Conservation (phyloP, 2,113 vertebrate genomes). For the Rutilus rutilus region DNA sequence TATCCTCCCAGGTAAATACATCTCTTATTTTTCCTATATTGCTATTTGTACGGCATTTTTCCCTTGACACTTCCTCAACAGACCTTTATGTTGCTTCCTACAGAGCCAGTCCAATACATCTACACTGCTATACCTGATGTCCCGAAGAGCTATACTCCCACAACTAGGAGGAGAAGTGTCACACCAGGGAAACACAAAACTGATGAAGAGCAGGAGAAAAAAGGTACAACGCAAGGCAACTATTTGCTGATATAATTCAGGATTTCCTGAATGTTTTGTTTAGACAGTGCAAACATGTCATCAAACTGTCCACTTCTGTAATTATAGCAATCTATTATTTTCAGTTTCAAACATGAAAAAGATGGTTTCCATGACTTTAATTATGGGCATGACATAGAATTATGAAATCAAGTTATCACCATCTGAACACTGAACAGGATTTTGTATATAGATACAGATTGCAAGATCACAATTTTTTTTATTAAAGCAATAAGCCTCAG, state of each 20-base stretch:
- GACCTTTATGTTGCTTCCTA: slow-evolving; percentile 55
- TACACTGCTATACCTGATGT: slow-evolving; percentile 81
- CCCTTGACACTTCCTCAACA: background rate
- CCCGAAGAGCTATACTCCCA: slow-evolving; percentile 76
- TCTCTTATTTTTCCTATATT: slow-evolving; percentile 12
- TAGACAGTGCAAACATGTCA: slow-evolving; percentile 23
- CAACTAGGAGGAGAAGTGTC: slow-evolving; percentile 69
- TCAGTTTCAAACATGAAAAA: background rate
- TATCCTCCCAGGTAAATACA: slow-evolving; percentile 80
- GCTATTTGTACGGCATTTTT: slow-evolving; percentile 22
- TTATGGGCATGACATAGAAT: slow-evolving; percentile 12
- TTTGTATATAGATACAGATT: no score
- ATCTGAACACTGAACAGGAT: no score
- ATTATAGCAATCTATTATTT: slow-evolving; percentile 12
- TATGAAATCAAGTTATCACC: background rate
- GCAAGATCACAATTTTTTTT: no score
- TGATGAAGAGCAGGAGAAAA: slow-evolving; percentile 79
- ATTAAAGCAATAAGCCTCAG: no score
- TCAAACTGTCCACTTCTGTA: slow-evolving; percentile 24
- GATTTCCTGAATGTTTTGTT: background rate
- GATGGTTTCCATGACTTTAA: background rate
- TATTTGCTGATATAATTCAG: background rate
- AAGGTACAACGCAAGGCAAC: slow-evolving; percentile 74
- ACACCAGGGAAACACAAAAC: slow-evolving; percentile 56
- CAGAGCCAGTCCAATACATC: slow-evolving; percentile 80